Evolutionary conservation across 2,888 invertebrate species (phyloP), one percentile per base, ranked within the genome.

Genomic region (Drosophila meridiana): DNA sequence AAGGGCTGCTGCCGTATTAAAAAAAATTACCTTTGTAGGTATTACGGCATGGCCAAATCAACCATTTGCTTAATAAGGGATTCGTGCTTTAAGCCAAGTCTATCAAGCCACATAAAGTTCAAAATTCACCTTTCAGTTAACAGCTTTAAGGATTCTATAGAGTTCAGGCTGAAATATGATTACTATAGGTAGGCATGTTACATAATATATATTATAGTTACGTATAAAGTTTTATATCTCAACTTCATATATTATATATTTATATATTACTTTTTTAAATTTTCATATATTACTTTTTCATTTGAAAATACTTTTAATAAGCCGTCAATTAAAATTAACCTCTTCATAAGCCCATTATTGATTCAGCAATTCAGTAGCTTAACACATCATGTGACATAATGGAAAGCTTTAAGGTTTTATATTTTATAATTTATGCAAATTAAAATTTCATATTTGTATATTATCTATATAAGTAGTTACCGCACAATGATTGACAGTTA

Each of bases 401-500:
- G 3, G 13, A 28, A 28, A 4, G 4, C n/a, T n/a, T 55, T n/a
- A 14, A 30, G 38, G 13, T 1, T 55, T 40, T 9, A n/a, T 2
- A n/a, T 2, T 11, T 47, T 47, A 28, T 47, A 47, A 47, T 47
- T 28, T 28, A 48, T 45, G 14, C 20, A 42, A 58, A 45, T 26
- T 34, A 8, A 26, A 45, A 5, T 36, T 34, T 36, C 2, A 42
- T 38, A 28, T 4, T 13, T 32, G 32, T 14, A 20, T 26, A 43
- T 45, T 20, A 20, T 32, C 11, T 20, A 32, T 43, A 34, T 26
- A 14, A 34, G 20, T 9, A 26, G 26, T 64, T 47, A 52, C n/a
- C 47, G 50, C 8, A 7, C 30, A 55, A 48, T 78, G 47, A 69
- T 60, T 60, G 40, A 38, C 50, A 58, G 58, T 70, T 69, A 55